phyloP scores from a whole-genome alignment of 2,888 invertebrate genomes.

The Xanthostigma xanthostigma region DNA sequence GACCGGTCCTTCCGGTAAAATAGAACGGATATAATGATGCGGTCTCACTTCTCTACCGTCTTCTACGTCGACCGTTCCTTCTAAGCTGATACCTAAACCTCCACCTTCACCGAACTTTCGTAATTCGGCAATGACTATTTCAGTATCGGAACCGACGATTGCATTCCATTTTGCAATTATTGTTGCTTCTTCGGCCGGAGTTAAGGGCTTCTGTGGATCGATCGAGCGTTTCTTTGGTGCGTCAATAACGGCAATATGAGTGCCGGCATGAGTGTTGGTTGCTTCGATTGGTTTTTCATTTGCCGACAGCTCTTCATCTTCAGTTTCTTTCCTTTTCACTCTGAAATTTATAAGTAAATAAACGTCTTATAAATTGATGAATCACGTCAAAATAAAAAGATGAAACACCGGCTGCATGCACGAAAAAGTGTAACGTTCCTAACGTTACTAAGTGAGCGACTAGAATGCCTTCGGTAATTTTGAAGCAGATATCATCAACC shows the following conservation, averaged over 20 bases:
- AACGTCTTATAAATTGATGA: too few relatives aligned
- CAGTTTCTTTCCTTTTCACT: neutral
- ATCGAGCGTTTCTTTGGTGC: neutral
- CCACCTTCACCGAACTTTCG: constrained; percentile 80
- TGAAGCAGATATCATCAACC: too few relatives aligned
- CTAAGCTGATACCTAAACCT: constrained; percentile 91
- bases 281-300: constrained; percentile 21
- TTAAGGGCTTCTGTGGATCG: constrained; percentile 26
- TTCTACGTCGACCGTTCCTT: constrained; percentile 97
- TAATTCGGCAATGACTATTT: constrained; percentile 67
- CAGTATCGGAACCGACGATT: constrained; percentile 61
- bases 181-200: constrained; percentile 60
- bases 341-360: neutral
- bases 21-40: constrained; percentile 96
- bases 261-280: constrained; percentile 21
- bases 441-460: too few relatives aligned
- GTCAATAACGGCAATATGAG: neutral
- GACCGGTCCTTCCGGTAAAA: constrained; percentile 94
- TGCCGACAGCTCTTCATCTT: constrained; percentile 8
- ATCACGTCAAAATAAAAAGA: too few relatives aligned
- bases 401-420: too few relatives aligned
- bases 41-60: constrained; percentile 92
- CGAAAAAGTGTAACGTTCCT: too few relatives aligned
- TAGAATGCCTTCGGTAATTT: too few relatives aligned
- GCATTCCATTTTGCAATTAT: constrained; percentile 72